Evolutionary conservation across 2,888 invertebrate species (phyloP), one percentile per base, ranked within the genome.

Genomic region (Rhyacophila evoluta): DNA sequence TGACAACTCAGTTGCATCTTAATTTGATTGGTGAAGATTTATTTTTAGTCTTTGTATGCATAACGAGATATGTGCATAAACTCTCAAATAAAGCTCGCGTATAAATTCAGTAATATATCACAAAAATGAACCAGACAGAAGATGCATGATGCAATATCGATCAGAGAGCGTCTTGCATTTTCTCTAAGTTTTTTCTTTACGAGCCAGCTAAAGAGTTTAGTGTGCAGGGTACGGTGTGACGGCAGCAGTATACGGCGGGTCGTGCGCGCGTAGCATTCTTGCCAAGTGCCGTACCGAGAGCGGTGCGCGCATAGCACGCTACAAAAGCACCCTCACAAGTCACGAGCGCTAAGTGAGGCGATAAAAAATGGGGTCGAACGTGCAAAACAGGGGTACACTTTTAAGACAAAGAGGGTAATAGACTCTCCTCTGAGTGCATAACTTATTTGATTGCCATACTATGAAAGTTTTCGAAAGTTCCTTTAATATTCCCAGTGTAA

Each of bases 341-440:
- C 55, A 55, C 55, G 33, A 69, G 69, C 28, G 19, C 36, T 74
- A 67, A 74, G 74, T 68, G 74, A 37, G 33, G 74, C 74, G 69
- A 70, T 70, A 75, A 70, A 70, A 68, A 70, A 73, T 68, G 69
- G 75, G 75, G 69, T 70, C 75, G 75, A 70, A 75, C 75, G 70
- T 75, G 75, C 75, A 70, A 69, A 29, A 29, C 70, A 11, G 75
- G 55, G 70, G 75, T 38, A 27, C 15, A 69, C 39, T 70, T 68
- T 27, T 5, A 70, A 70, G 75, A 75, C 69, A 75, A 69, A 75
- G 39, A 39, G 38, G 75, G 75, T 74, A 74, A 36, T 68, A 74
- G 74, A 68, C 67, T 68, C 36, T 37, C 12, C 25, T 37, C 8
- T 15, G 19, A 29, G 41, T 74, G 55, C 55, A 41, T 74, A 74